Evolutionary conservation across 2,888 invertebrate genomes (phyloP).

Genomic region (Willowsia nigromaculata): DNA sequence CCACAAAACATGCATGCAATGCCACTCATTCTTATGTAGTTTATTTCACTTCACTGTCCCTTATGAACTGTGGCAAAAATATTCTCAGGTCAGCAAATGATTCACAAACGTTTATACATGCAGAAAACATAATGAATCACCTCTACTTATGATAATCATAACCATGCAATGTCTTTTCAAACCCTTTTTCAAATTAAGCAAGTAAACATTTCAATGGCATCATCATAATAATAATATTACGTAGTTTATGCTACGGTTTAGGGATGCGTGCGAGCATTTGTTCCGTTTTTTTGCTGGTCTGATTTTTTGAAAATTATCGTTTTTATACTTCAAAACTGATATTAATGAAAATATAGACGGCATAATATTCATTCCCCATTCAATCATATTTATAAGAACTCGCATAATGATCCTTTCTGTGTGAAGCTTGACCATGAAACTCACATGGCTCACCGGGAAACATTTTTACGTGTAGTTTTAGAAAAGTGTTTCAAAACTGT

Average conservation of each 20-base stretch:
- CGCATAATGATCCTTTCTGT: neutral
- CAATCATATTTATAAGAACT: neutral
- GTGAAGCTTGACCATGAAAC: conserved; percentile 19
- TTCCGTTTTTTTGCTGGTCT: conserved; percentile 22
- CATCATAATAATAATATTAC: neutral
- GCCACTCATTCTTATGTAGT: neutral
- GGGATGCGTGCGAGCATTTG: conserved; percentile 55
- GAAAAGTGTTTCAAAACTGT: too few species aligned
- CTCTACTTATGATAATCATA: conserved; percentile 46
- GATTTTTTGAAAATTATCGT: conserved; percentile 37
- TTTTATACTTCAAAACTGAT: conserved; percentile 13
- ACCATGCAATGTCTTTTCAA: conserved; percentile 30
- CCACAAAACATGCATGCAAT: conserved; percentile 34
- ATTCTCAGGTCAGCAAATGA: conserved; percentile 40
- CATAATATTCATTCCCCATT: neutral
- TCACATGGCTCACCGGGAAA: neutral
- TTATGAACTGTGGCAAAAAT: neutral
- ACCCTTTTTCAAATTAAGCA: conserved; percentile 22
- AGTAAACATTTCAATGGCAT: neutral
- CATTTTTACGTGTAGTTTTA: neutral
- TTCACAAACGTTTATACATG: conserved; percentile 30
- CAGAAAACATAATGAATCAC: conserved; percentile 39
- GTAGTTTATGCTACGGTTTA: too few species aligned
- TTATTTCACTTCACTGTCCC: neutral
- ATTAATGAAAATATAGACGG: neutral